Base-by-base conservation (phyloP, 2,888 invertebrate genomes). In the Esperia sulphurella region DNA sequence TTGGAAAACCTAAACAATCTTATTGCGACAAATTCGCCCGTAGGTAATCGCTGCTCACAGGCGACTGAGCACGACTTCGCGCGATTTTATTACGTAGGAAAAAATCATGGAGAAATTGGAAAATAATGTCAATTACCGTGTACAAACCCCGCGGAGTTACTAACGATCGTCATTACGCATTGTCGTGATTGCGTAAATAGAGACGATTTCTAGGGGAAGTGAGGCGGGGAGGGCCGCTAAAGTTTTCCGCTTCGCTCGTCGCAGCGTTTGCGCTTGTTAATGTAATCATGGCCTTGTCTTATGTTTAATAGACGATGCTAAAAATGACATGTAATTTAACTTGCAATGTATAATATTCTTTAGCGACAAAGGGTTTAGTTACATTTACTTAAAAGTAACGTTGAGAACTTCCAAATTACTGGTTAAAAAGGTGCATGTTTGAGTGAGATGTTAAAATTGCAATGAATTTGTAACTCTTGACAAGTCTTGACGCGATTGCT, bases 51-150 rank as follows among this genome's bases (percentile, higher is more conserved):
- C 14, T 35, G 30, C 48, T 55, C 57, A 68, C 78, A 77, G 75
- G 63, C 74, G 71, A 71, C 72, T 71, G 75, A 75, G 74, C 83
- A 76, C 75, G 69, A 71, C 69, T 73, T 62, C 56, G 58, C 61
- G 70, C 78, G 72, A 79, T 80, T 86, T 83, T 77, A 84, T 86
- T 85, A 82, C 63, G 68, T 65, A 63, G 73, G 76, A 71, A 81
- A 44, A 68, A 66, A 75, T 68, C 58, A 70, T 67, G 61, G 72
- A 79, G 84, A 87, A 86, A 87, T 86, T 85, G 86, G 75, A 86
- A 87, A 87, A 86, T 86, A 83, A 88, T 85, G 82, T 81, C 87
- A 88, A 89, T 88, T 87, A 87, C 84, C 66, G 71, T 71, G 72
- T 73, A 77, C 77, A 75, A 72, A 76, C 71, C 67, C 58, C 65